phyloP scores from a whole-genome alignment of 2,797 vertebrate species.

The Sardinella longiceps region DNA sequence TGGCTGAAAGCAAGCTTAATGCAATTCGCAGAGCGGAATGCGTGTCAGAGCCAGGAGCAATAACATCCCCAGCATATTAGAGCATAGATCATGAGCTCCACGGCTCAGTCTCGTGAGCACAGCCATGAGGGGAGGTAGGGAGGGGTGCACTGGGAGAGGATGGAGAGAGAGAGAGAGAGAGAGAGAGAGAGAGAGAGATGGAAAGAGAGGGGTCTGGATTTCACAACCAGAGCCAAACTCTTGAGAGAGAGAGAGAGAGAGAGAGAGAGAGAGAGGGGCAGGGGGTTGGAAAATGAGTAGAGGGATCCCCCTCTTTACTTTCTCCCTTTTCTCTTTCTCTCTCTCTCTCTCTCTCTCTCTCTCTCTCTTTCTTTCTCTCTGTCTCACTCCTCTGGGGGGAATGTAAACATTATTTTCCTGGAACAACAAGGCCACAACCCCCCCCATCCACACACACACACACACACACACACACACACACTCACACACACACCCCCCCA shows the following conservation, averaged over 20 bases:
- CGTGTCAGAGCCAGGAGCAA: not conserved
- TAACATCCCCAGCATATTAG: slow-evolving; percentile 12
- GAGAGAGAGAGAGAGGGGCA: no score
- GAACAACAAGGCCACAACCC: not conserved
- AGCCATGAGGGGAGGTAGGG: not conserved
- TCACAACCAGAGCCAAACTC: not conserved
- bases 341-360: not conserved
- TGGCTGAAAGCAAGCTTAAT: not conserved
- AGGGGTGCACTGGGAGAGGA: not conserved
- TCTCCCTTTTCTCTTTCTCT: not conserved
- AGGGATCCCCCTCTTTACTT: not conserved
- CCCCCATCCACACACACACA: no score
- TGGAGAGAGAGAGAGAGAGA: no score
- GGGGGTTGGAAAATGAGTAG: not conserved
- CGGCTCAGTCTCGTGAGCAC: not conserved
- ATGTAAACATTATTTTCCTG: slow-evolving; percentile 24
- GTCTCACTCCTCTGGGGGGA: slow-evolving; percentile 9
- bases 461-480: no score
- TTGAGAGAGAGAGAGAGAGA: no score
- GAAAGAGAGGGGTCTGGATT: slow-evolving; percentile 22
- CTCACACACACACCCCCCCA: no score
- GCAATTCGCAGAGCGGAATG: not conserved
- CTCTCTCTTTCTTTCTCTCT: not conserved
- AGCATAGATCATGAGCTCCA: not conserved
- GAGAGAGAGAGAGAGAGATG: not conserved